phyloP scores from a whole-genome alignment of 2,113 vertebrate genomes.

The Festucalex cinctus region DNA sequence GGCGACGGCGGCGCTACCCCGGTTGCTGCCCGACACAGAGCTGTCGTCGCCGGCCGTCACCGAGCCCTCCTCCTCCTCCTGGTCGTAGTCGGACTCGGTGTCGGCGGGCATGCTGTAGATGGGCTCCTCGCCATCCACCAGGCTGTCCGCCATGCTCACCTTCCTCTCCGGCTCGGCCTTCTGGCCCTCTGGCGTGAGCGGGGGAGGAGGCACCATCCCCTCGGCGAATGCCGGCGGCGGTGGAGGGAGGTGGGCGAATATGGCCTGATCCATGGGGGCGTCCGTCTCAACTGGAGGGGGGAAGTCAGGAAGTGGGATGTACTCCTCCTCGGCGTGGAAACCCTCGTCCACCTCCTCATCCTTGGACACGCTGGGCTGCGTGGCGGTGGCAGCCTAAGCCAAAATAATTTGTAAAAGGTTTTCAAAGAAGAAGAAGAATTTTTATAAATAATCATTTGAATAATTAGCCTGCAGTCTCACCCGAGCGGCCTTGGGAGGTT shows the following conservation, averaged over 20 bases:
- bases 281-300: slow-evolving; percentile 67
- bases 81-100: slow-evolving; percentile 86
- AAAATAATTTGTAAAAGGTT: no score
- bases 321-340: slow-evolving; percentile 83
- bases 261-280: slow-evolving; percentile 68
- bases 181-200: slow-evolving; percentile 19
- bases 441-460: no score
- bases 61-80: slow-evolving; percentile 83
- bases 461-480: background rate
- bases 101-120: slow-evolving; percentile 81
- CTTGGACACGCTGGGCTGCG: slow-evolving; percentile 53
- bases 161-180: slow-evolving; percentile 58
- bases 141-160: slow-evolving; percentile 68
- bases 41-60: slow-evolving; percentile 72
- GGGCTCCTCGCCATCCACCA: slow-evolving; percentile 75
- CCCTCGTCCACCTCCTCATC: slow-evolving; percentile 85
- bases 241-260: slow-evolving; percentile 71
- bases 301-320: slow-evolving; percentile 70
- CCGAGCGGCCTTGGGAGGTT: slow-evolving; percentile 49
- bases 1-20: slow-evolving; percentile 65
- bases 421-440: no score
- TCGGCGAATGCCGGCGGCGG: slow-evolving; percentile 74
- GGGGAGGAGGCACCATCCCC: slow-evolving; percentile 53
- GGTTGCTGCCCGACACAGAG: slow-evolving; percentile 65
- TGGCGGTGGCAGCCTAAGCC: slow-evolving; percentile 42